These are phyloP conservation scores for Drosophila demipolita DNA, from an alignment of 2,888 invertebrate genomes.

Conservation along the genomic window DNA sequence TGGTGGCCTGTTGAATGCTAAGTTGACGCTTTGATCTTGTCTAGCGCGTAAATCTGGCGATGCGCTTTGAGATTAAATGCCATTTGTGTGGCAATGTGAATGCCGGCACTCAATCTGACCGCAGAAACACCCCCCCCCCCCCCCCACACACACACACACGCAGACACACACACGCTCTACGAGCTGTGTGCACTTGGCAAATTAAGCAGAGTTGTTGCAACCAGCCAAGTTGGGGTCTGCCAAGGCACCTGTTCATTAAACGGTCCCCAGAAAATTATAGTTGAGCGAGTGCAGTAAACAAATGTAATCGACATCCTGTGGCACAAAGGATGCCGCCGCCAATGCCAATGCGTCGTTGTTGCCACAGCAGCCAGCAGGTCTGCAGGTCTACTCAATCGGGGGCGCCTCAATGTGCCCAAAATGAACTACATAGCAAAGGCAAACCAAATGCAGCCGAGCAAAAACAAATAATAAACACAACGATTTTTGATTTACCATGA, in stretches of 20 bases:
- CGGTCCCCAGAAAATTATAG: conserved; percentile 70
- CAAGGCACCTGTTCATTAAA: conserved; percentile 75
- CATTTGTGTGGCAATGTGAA: conserved; percentile 63
- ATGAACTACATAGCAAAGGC: conserved; percentile 56
- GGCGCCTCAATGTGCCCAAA: conserved; percentile 45
- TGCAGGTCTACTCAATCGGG: conserved; percentile 24
- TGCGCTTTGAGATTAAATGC: conserved; percentile 77
- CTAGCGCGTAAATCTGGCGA: conserved; percentile 76
- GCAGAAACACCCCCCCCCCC: conserved; percentile 1
- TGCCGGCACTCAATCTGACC: conserved; percentile 54
- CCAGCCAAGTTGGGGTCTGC: not conserved
- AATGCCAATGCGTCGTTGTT: conserved; percentile 5
- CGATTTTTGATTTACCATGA: conserved; percentile 79
- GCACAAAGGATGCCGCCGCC: conserved; percentile 67
- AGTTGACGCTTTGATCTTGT: conserved; percentile 78
- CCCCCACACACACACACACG: not conserved
- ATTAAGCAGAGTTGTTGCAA: conserved; percentile 45
- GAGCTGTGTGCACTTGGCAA: conserved; percentile 55
- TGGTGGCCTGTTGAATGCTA: conserved; percentile 75
- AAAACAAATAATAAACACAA: conserved; percentile 73
- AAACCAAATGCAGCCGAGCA: conserved; percentile 34
- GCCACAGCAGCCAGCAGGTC: conserved; percentile 31
- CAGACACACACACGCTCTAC: not conserved
- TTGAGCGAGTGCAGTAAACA: conserved; percentile 74
- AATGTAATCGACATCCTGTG: conserved; percentile 78